These are phyloP conservation scores for Geophilus truncorum DNA, from an alignment of 2,888 invertebrate species.

Conservation along the genomic window DNA sequence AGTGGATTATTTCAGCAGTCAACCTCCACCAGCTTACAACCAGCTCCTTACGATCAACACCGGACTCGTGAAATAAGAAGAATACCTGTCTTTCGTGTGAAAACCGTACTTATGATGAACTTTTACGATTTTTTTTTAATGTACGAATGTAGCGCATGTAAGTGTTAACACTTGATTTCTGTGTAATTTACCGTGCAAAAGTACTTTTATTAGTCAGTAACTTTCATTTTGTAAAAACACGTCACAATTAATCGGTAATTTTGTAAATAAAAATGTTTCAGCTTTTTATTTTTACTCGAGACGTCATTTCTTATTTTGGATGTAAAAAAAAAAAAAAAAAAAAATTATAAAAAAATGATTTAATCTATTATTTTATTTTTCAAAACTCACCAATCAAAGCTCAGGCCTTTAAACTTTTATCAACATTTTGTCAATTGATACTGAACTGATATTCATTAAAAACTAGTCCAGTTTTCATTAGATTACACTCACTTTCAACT, in stretches of 20 bases:
- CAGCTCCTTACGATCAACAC: background rate
- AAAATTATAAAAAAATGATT: background rate
- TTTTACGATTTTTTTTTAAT: too few species aligned
- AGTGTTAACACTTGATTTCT: too few species aligned
- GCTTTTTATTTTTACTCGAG: too few species aligned
- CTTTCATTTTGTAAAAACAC: too few species aligned
- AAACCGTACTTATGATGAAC: too few species aligned
- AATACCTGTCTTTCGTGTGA: too few species aligned
- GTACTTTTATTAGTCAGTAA: too few species aligned
- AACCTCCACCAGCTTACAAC: background rate
- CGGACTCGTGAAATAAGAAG: background rate
- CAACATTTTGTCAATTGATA: background rate
- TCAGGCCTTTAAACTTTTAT: background rate
- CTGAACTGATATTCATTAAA: background rate
- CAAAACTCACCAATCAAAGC: background rate
- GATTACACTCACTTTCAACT: background rate
- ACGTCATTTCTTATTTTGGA: too few species aligned
- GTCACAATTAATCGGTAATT: too few species aligned
- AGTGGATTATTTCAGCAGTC: background rate
- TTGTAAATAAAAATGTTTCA: too few species aligned
- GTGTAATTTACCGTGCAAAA: too few species aligned
- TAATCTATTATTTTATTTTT: background rate
- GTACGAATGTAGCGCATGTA: too few species aligned
- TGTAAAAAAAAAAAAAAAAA: background rate
- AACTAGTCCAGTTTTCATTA: background rate